phyloP scores from a whole-genome alignment of 2,888 invertebrate species.

The Tortrix viridana region DNA sequence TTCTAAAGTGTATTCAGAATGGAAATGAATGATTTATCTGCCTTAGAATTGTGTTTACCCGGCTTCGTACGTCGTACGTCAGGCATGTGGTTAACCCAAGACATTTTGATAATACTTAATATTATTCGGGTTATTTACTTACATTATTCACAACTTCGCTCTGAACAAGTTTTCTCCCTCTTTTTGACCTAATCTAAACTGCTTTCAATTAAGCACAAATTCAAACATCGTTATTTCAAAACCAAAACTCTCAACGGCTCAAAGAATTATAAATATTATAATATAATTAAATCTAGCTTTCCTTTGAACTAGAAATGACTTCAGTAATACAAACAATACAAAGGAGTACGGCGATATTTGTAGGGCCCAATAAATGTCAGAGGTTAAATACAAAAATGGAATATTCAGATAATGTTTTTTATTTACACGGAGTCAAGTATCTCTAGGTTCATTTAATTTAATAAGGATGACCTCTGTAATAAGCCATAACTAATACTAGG shows the following conservation, averaged over 20 bases:
- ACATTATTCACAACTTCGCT: too few species aligned
- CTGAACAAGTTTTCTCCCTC: too few species aligned
- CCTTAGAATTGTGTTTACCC: not conserved
- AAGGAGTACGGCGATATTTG: too few species aligned
- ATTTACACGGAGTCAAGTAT: not conserved
- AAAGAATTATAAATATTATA: too few species aligned
- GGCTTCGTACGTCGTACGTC: not conserved
- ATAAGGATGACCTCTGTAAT: not conserved
- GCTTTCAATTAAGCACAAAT: too few species aligned
- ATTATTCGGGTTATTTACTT: too few species aligned
- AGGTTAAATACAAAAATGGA: too few species aligned
- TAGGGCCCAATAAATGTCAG: too few species aligned
- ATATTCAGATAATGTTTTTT: not conserved
- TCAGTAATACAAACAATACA: too few species aligned
- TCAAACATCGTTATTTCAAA: too few species aligned
- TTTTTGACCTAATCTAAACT: too few species aligned
- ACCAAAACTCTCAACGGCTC: too few species aligned
- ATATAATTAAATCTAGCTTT: not conserved
- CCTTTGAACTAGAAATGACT: not conserved
- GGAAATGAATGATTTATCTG: slow-evolving; percentile 3
- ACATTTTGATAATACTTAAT: not conserved
- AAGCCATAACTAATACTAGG: slow-evolving; percentile 1
- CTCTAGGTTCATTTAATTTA: not conserved
- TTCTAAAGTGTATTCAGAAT: not conserved
- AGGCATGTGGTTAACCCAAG: not conserved